Percentiles rank a stretch among this genome's conserved stretches.
Conservation (phyloP, 2,888 invertebrate genomes). For the Antheraea yamamai region DNA sequence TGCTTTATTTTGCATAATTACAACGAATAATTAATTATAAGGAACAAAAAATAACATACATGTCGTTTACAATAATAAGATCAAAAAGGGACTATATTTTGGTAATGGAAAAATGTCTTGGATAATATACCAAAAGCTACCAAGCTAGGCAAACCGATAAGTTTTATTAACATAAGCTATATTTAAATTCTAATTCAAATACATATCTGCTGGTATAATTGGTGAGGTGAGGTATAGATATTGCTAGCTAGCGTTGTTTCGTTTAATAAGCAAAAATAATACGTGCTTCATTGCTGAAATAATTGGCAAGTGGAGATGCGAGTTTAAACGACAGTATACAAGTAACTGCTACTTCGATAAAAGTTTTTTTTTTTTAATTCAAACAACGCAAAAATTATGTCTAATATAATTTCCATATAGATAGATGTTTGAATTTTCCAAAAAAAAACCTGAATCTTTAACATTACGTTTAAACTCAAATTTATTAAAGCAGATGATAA, state of each 20-base stretch:
- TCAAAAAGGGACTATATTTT: not conserved
- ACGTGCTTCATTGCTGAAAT: slow-evolving; percentile 2
- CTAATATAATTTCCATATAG: not conserved
- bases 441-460: not conserved
- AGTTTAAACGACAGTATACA: not conserved
- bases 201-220: not conserved
- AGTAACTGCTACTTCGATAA: not conserved
- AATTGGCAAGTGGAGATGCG: not conserved
- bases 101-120: not conserved
- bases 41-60: not conserved
- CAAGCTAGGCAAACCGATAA: slow-evolving; percentile 22
- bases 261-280: not conserved
- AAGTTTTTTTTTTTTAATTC: not conserved
- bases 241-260: not conserved
- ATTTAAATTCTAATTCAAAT: not conserved
- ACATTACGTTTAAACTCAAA: slow-evolving; percentile 2
- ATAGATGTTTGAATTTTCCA: not conserved
- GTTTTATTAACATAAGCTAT: not conserved
- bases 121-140: slow-evolving; percentile 16
- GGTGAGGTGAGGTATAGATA: not conserved
- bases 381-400: not conserved
- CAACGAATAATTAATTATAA: not conserved
- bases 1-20: not conserved
- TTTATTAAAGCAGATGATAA: not conserved
- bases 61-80: not conserved